Conservation (phyloP, 2,113 vertebrate genomes). For the Drymodes brunneopygia region DNA sequence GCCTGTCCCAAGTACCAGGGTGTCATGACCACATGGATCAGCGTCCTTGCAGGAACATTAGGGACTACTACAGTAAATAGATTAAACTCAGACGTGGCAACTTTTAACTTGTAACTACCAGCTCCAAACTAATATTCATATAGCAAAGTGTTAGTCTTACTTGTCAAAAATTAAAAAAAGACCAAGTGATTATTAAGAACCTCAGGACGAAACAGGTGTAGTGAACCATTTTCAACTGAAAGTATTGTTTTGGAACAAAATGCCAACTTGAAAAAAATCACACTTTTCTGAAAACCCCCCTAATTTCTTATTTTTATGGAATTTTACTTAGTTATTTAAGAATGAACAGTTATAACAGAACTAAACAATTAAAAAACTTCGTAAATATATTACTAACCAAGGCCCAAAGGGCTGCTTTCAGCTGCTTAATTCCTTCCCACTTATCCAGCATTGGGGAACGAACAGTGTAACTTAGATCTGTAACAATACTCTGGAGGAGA, state of each 20-base stretch:
- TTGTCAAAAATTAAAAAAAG: neutral
- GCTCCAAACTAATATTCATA: neutral
- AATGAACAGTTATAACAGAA: neutral
- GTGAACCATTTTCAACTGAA: neutral
- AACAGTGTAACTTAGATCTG: slow-evolving; percentile 93
- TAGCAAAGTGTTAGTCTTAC: neutral
- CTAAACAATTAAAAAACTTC: neutral
- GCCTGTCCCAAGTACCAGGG: neutral
- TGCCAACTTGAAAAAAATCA: neutral
- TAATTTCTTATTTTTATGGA: neutral
- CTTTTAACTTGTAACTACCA: neutral
- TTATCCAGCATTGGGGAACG: slow-evolving; percentile 95
- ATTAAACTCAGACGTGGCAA: neutral
- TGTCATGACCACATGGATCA: fast-evolving
- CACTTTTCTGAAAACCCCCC: neutral
- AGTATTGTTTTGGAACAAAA: neutral
- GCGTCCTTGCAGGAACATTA: neutral
- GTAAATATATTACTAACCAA: slow-evolving; percentile 79
- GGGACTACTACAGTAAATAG: neutral
- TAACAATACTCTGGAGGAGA: slow-evolving; percentile 84
- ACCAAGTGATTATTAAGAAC: neutral
- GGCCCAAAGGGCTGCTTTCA: slow-evolving; percentile 97
- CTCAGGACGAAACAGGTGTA: neutral
- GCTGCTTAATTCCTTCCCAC: slow-evolving; percentile 97
- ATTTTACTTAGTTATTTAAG: neutral